A percentile compares a stretch with the other conserved stretches of the same genome.
Evolutionary conservation across 2,113 vertebrate genomes (phyloP).

Genomic region (Rhea pennata): DNA sequence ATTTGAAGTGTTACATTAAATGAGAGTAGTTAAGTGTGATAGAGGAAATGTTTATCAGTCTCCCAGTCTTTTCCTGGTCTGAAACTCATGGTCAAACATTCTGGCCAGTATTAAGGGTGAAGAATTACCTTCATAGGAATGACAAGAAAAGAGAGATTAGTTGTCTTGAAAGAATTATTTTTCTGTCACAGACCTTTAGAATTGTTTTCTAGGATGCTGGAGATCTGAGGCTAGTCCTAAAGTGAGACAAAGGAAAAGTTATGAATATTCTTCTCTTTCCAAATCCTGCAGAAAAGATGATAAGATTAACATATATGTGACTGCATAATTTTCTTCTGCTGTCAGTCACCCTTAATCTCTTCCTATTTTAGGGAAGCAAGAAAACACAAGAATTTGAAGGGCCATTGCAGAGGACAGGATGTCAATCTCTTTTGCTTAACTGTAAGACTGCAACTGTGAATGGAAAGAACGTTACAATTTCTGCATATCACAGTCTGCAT

Average conservation of each 20-base stretch:
- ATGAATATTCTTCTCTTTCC: constrained; percentile 43
- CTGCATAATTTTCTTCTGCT: constrained; percentile 40
- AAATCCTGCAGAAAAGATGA: constrained; percentile 51
- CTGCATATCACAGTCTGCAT: neutral
- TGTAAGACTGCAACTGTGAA: constrained; percentile 19
- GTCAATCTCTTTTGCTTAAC: constrained; percentile 32
- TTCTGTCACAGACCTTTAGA: constrained; percentile 34
- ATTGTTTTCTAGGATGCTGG: constrained; percentile 41
- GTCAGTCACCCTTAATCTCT: constrained; percentile 57
- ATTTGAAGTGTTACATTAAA: constrained; percentile 6
- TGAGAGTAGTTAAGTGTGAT: neutral
- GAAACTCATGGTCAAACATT: constrained; percentile 15
- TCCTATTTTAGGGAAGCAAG: constrained; percentile 44
- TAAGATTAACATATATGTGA: constrained; percentile 54
- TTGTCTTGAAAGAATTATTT: constrained; percentile 33
- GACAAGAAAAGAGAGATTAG: constrained; percentile 52
- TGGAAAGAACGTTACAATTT: constrained; percentile 1
- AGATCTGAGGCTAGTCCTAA: constrained; percentile 43
- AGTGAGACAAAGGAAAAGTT: constrained; percentile 46
- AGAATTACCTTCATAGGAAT: constrained; percentile 32
- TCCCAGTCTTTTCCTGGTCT: constrained; percentile 13
- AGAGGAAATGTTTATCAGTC: constrained; percentile 35
- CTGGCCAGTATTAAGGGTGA: constrained; percentile 6
- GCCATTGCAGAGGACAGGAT: constrained; percentile 4
- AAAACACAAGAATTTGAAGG: constrained; percentile 55